phyloP scores from a whole-genome alignment of 2,797 vertebrate species.

The Limnodromus scolopaceus region DNA sequence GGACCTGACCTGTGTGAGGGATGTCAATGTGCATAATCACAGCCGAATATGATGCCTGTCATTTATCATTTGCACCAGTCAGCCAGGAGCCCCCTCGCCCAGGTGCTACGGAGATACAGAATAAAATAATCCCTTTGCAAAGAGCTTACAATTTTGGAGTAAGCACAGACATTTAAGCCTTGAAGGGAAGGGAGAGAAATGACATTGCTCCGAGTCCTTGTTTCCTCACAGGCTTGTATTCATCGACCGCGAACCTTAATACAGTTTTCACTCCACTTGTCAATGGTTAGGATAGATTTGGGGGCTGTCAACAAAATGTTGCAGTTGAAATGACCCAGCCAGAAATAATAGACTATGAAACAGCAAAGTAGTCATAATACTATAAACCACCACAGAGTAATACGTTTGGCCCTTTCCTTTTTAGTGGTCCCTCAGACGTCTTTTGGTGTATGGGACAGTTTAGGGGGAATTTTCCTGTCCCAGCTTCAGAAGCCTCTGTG shows the following conservation, averaged over 20 bases:
- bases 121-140: neutral
- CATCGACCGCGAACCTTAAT: neutral
- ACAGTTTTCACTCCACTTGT: slow-evolving; percentile 47
- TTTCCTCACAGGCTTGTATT: slow-evolving; percentile 16
- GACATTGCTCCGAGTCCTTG: neutral
- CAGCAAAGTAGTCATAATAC: neutral
- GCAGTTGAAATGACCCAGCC: neutral
- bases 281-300: slow-evolving; percentile 43
- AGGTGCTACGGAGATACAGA: neutral
- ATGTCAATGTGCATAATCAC: neutral
- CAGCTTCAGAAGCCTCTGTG: neutral
- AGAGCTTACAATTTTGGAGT: neutral
- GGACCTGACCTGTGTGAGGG: neutral
- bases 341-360: slow-evolving; percentile 34
- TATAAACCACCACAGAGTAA: neutral
- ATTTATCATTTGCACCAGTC: neutral
- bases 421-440: neutral
- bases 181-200: slow-evolving; percentile 7
- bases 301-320: slow-evolving; percentile 41
- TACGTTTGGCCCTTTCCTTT: neutral
- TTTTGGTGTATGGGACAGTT: rapidly evolving
- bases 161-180: neutral
- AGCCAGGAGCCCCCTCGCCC: rapidly evolving
- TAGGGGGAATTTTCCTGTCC: neutral
- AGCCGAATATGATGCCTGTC: neutral